Conservation (phyloP, 2,888 invertebrate genomes). For the Halocaridina rubra region DNA sequence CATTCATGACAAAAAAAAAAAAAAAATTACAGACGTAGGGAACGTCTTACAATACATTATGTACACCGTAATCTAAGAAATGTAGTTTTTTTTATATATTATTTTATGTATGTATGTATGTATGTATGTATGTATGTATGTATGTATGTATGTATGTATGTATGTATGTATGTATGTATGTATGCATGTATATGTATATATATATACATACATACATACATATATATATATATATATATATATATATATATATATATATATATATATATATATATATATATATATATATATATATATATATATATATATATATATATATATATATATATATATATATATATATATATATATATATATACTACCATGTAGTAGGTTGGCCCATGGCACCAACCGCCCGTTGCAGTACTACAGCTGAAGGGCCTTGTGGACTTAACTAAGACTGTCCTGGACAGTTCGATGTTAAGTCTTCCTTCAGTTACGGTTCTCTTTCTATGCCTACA, state of each 20-base stretch:
- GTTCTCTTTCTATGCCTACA: too few species aligned
- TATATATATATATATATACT: not conserved
- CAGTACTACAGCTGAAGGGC: too few species aligned
- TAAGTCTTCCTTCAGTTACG: too few species aligned
- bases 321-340: not conserved
- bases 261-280: not conserved
- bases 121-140: too few species aligned
- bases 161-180: too few species aligned
- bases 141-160: too few species aligned
- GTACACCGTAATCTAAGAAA: not conserved
- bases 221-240: not conserved
- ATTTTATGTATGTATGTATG: not conserved
- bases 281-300: not conserved
- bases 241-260: slow-evolving; percentile 3
- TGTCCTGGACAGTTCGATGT: too few species aligned
- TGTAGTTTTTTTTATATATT: not conserved
- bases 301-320: not conserved
- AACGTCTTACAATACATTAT: not conserved
- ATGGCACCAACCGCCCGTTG: not conserved
- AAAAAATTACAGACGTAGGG: not conserved
- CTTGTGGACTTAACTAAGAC: too few species aligned
- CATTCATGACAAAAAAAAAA: not conserved
- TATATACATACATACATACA: not conserved
- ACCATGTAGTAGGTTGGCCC: not conserved
- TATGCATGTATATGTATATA: not conserved